A percentile compares a stretch with the other conserved stretches of the same genome.
These are phyloP conservation scores for Chaenocephalus aceratus DNA, from an alignment of 2,113 vertebrate genomes.

Conservation along the genomic window DNA sequence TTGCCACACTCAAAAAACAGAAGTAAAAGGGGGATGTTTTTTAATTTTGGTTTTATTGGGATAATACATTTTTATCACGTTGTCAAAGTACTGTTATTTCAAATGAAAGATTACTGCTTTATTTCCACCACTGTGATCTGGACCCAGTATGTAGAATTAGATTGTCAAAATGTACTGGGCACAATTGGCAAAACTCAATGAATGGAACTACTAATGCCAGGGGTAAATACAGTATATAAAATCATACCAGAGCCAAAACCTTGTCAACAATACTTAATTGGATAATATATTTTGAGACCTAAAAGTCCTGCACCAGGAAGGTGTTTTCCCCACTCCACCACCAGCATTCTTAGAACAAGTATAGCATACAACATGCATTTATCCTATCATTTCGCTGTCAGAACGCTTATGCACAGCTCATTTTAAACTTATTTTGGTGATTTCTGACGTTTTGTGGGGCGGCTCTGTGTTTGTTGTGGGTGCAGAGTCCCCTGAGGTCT, in stretches of 20 bases:
- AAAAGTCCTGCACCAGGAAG: conserved; percentile 5
- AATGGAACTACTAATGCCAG: not conserved
- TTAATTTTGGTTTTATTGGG: not conserved
- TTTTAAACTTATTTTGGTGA: conserved; percentile 36
- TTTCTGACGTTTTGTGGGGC: conserved; percentile 17
- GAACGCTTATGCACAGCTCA: conserved; percentile 7
- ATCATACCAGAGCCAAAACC: not conserved
- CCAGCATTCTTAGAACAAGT: conserved; percentile 7
- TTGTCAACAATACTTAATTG: not conserved
- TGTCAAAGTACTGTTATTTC: not conserved
- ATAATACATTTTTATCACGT: not conserved
- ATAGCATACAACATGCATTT: conserved; percentile 15
- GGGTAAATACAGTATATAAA: not conserved
- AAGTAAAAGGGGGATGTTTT: not conserved
- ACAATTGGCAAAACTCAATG: not conserved
- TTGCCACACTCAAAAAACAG: not conserved
- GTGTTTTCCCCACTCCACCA: not conserved
- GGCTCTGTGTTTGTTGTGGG: conserved; percentile 36
- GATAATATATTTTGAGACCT: not conserved
- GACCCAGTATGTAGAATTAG: not conserved
- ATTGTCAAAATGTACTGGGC: not conserved
- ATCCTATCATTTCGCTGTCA: conserved; percentile 62
- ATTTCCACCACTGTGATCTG: not conserved
- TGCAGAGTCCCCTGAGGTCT: conserved; percentile 32
- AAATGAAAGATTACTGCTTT: not conserved